Conservation (phyloP, 2,888 invertebrate species). For the Dioctria rufipes region DNA sequence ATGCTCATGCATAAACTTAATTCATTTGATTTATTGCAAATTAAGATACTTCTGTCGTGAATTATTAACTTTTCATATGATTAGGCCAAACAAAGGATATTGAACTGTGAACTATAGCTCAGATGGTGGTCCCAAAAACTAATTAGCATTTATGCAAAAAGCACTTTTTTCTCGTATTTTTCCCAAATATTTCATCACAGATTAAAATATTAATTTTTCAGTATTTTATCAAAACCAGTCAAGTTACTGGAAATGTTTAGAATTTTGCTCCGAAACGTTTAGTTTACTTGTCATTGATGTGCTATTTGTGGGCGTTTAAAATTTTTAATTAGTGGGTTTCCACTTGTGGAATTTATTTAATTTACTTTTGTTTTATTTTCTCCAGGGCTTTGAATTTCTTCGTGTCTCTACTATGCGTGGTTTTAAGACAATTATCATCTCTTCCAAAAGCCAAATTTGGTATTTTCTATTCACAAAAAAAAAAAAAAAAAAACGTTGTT, state of each 20-base stretch:
- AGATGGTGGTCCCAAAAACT: slow-evolving; percentile 42
- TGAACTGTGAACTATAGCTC: slow-evolving; percentile 8
- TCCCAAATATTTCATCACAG: slow-evolving; percentile 25
- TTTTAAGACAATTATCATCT: slow-evolving; percentile 3
- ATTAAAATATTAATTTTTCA: slow-evolving; percentile 51
- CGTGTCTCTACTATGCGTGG: slow-evolving; percentile 3
- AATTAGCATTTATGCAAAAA: slow-evolving; percentile 53
- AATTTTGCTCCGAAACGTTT: slow-evolving; percentile 11
- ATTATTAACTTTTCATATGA: slow-evolving; percentile 45
- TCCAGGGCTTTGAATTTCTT: background rate
- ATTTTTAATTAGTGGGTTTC: slow-evolving; percentile 48
- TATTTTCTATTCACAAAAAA: background rate
- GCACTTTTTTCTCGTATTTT: slow-evolving; percentile 15
- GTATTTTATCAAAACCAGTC: slow-evolving; percentile 23
- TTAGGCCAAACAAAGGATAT: slow-evolving; percentile 18
- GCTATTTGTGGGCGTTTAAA: slow-evolving; percentile 53
- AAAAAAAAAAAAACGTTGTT: background rate
- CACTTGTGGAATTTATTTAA: slow-evolving; percentile 33
- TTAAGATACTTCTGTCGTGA: slow-evolving; percentile 41
- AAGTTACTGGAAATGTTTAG: background rate
- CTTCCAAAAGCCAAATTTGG: background rate
- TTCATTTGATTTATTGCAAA: slow-evolving; percentile 38
- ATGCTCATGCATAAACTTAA: slow-evolving; percentile 35
- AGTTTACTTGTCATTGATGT: slow-evolving; percentile 39
- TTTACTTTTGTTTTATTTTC: slow-evolving; percentile 16